Conservation (phyloP, 2,888 invertebrate genomes). For the Andrena fulva region DNA sequence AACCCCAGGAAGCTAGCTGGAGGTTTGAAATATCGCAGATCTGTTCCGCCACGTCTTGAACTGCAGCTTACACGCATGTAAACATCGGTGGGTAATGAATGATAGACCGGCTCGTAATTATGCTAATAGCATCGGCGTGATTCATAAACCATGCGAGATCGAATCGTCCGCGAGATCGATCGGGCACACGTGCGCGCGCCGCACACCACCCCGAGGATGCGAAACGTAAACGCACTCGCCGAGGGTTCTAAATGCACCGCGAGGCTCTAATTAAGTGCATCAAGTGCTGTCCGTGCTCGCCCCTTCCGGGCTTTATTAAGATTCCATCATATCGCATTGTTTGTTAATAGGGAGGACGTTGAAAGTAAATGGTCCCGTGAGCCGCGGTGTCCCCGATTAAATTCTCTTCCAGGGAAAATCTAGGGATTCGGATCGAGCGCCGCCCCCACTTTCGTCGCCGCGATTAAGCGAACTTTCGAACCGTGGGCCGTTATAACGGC, state of each 20-base stretch:
- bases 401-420: background rate
- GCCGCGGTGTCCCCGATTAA: slow-evolving; percentile 6
- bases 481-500: too few relatives aligned
- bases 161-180: background rate
- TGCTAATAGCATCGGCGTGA: background rate
- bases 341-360: slow-evolving; percentile 39
- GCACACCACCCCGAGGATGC: slow-evolving; percentile 11
- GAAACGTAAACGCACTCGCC: slow-evolving; percentile 16
- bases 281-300: slow-evolving; percentile 43
- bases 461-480: too few relatives aligned
- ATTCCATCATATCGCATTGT: slow-evolving; percentile 49
- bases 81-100: slow-evolving; percentile 35
- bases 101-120: slow-evolving; percentile 39
- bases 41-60: too few relatives aligned
- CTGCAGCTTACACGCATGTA: slow-evolving; percentile 8
- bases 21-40: too few relatives aligned
- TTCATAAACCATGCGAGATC: slow-evolving; percentile 27
- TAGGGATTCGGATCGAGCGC: background rate
- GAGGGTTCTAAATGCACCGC: slow-evolving; percentile 67
- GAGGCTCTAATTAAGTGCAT: slow-evolving; percentile 72
- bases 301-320: slow-evolving; percentile 53
- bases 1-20: too few relatives aligned
- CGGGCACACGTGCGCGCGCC: background rate
- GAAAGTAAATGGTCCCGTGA: slow-evolving; percentile 15
- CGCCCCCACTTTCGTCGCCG: too few relatives aligned